Evolutionary conservation across 37 sponge, comb jelly and placozoan genomes (phyloP), one percentile per base, ranked within the genome.

Genomic region (Eunapius fragilis): DNA sequence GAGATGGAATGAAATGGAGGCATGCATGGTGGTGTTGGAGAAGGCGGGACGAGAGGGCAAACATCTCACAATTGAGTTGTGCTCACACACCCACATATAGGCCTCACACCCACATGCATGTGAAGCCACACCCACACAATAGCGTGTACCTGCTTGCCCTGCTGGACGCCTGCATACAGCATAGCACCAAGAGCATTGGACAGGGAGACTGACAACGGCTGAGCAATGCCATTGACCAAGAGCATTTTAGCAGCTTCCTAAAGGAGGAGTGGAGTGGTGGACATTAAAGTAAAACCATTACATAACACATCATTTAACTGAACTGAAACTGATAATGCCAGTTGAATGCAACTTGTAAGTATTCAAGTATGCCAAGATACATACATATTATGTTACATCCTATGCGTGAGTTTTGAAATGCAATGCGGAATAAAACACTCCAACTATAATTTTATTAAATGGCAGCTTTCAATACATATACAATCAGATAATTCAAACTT

Each of bases 221-320:
- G 82, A 34, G n/a, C 24, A 12, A 92, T 22, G 4, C 74, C 75
- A 58, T 85, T 92, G 34, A 88, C 79, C 31, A 92, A 67, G 36
- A 88, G 76, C 22, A 69, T n/a, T 37, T 85, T 84, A 3, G 84
- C 92, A 50, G 86, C 82, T 41, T 69, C 86, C 70, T 74, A 27
- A 25, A 69, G 31, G 30, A 10, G 25, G 27, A 45, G 13, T 2
- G 67, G 23, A n/a, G n/a, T n/a, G n/a, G n/a, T n/a, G n/a, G n/a
- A n/a, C n/a, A n/a, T n/a, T n/a, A n/a, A n/a, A n/a, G n/a, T n/a
- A n/a, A n/a, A n/a, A n/a, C n/a, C n/a, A n/a, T n/a, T n/a, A n/a
- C n/a, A n/a, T n/a, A n/a, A n/a, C n/a, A n/a, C n/a, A n/a, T n/a
- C n/a, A n/a, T n/a, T n/a, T n/a, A n/a, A n/a, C n/a, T n/a, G n/a